These are phyloP conservation scores for Lagopus leucura DNA, from an alignment of 2,113 vertebrate species.

Conservation along the genomic window DNA sequence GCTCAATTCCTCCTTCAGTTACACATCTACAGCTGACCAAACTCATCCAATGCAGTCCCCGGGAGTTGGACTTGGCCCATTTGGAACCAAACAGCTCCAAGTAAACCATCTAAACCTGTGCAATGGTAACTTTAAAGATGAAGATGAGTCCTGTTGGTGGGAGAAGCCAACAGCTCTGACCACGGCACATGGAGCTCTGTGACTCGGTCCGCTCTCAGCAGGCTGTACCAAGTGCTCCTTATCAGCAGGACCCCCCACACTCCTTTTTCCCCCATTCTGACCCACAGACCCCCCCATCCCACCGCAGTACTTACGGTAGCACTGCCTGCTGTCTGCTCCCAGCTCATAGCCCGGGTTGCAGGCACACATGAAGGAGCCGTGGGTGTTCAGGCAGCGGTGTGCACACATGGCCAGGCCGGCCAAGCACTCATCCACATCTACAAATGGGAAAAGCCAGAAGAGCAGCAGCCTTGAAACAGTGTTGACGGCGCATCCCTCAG, in stretches of 20 bases:
- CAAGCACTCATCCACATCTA: slow-evolving; percentile 91
- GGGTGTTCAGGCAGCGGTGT: slow-evolving; percentile 91
- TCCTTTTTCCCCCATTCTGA: too few species aligned
- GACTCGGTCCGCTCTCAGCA: not conserved
- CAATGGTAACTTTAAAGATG: not conserved
- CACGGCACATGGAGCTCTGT: accelerated
- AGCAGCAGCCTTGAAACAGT: not conserved
- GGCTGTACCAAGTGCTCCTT: accelerated
- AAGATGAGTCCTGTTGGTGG: not conserved
- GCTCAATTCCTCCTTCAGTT: not conserved
- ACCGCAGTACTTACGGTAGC: slow-evolving; percentile 86
- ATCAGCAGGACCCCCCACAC: not conserved
- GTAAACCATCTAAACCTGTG: not conserved
- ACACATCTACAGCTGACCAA: slow-evolving; percentile 29
- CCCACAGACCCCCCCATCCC: not conserved
- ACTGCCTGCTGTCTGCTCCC: slow-evolving; percentile 88
- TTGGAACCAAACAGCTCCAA: not conserved
- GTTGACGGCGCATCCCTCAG: not conserved
- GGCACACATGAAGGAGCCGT: slow-evolving; percentile 87
- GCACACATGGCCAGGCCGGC: slow-evolving; percentile 78
- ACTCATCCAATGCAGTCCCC: not conserved
- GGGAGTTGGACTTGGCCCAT: not conserved
- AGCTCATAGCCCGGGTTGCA: slow-evolving; percentile 90
- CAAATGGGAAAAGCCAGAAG: not conserved
- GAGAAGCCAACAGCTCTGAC: not conserved